Conservation (phyloP, 1,140 invertebrate species). For the Heliconius eleuchia region DNA sequence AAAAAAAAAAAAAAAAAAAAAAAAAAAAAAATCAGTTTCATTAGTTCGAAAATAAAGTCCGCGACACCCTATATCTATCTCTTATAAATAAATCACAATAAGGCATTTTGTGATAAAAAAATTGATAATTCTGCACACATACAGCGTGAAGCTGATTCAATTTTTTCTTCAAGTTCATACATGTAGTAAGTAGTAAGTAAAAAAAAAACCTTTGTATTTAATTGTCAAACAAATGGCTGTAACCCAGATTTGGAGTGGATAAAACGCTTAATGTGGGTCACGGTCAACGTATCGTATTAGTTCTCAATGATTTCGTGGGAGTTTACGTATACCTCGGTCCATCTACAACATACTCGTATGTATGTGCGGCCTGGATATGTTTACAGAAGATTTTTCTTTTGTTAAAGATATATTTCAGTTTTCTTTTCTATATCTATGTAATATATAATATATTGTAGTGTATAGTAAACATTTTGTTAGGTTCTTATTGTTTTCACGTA, state of each 20-base stretch:
- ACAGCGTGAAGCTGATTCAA: too few relatives aligned
- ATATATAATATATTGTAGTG: too few relatives aligned
- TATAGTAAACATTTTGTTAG: too few relatives aligned
- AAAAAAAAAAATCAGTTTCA: too few relatives aligned
- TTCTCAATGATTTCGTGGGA: conserved; percentile 19
- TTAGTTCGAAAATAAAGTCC: too few relatives aligned
- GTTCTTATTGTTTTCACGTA: too few relatives aligned
- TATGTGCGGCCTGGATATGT: background rate
- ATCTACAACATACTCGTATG: background rate
- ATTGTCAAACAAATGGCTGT: conserved; percentile 29
- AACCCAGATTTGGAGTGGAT: conserved; percentile 33
- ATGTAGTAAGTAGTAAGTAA: background rate
- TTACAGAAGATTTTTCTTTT: background rate
- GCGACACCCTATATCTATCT: too few relatives aligned
- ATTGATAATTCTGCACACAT: too few relatives aligned
- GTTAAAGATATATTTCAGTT: background rate
- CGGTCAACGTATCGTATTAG: conserved; percentile 23
- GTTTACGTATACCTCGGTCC: conserved; percentile 2
- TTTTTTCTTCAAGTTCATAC: too few relatives aligned
- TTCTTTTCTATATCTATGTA: background rate
- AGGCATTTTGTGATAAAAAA: too few relatives aligned
- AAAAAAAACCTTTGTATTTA: conserved; percentile 13
- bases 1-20: too few relatives aligned
- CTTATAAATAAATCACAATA: too few relatives aligned
- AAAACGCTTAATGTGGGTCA: conserved; percentile 32